Evolutionary conservation across 2,797 vertebrate genomes (phyloP), one percentile per base, ranked within the genome.

Genomic region (Dicrostonyx torquatus): DNA sequence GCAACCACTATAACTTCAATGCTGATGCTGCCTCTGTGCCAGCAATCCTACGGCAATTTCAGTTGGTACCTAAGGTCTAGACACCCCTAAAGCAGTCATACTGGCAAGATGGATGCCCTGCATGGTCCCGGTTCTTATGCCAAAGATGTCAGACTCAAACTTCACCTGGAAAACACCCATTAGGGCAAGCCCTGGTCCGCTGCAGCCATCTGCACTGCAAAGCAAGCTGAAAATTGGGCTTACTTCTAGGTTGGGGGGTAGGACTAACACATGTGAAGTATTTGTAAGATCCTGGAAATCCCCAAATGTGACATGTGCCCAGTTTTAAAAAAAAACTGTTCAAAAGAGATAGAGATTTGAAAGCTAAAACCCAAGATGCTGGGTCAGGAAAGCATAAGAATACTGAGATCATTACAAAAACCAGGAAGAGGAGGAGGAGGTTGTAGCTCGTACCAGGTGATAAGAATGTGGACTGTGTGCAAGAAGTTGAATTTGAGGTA

Each of bases 41-140:
- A 72, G 78, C 13, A 64, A 55, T 34, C 43, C 24, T 20, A 50
- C 6, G n/a, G 76, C 3, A 34, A 45, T 24, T 75, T 4, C 84
- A 55, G 40, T 24, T 50, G 4, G 53, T 55, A 3, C 13, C 40
- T 15, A 53, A 62, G 83, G 84, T 15, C 22, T 22, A 15, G 13
- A 40, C 1, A 13, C 9, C 0, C 45, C 34, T 70, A 55, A 62
- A 79, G 4, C 48, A 40, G 24, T 12, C 37, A 0, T 48, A 29
- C 15, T 40, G 7, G 2, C 50, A 79, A 62, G 40, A 31, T 15
- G 4, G 5, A 83, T 43, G 10, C 26, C 20, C 15, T 13, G 18
- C 0, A 0, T 12, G 18, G 64, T 14, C 14, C 50, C 17, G 1
- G 34, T n/a, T 73, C 45, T 66, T 26, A 48, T 1, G 12, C 1